phyloP scores from a whole-genome alignment of 2,888 invertebrate species.

The Stenurella melanura region DNA sequence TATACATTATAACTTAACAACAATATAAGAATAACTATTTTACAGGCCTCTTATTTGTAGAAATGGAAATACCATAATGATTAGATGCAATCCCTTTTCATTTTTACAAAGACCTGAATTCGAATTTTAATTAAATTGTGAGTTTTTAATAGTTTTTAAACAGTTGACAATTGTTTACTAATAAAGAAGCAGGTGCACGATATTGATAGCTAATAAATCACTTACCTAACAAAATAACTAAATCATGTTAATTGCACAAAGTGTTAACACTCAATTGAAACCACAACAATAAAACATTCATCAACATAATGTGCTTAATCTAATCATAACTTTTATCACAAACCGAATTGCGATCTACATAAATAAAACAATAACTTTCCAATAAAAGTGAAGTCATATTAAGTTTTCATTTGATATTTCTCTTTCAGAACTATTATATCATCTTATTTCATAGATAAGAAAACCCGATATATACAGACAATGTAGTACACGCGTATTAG shows the following conservation, averaged over 20 bases:
- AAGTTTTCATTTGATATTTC: background rate
- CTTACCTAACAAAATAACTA: constrained; percentile 18
- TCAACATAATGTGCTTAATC: constrained; percentile 33
- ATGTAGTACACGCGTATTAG: no score
- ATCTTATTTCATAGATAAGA: background rate
- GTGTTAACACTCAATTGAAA: constrained; percentile 24
- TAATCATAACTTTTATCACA: constrained; percentile 37
- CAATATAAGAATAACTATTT: no score
- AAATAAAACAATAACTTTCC: constrained; percentile 33
- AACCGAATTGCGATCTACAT: constrained; percentile 9
- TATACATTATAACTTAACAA: no score
- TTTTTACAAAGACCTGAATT: no score
- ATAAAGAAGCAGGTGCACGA: background rate
- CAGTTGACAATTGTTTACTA: no score
- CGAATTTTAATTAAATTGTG: no score
- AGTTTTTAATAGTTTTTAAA: no score
- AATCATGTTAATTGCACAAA: constrained; percentile 25
- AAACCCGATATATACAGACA: no score
- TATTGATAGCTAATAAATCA: constrained; percentile 10
- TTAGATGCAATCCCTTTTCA: no score
- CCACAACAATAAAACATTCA: constrained; percentile 17
- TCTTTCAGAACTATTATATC: background rate
- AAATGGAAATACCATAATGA: no score
- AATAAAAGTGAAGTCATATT: background rate
- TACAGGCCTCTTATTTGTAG: no score